phyloP scores from a whole-genome alignment of 1,140 invertebrate species.

The Hypsibius dujardini region DNA sequence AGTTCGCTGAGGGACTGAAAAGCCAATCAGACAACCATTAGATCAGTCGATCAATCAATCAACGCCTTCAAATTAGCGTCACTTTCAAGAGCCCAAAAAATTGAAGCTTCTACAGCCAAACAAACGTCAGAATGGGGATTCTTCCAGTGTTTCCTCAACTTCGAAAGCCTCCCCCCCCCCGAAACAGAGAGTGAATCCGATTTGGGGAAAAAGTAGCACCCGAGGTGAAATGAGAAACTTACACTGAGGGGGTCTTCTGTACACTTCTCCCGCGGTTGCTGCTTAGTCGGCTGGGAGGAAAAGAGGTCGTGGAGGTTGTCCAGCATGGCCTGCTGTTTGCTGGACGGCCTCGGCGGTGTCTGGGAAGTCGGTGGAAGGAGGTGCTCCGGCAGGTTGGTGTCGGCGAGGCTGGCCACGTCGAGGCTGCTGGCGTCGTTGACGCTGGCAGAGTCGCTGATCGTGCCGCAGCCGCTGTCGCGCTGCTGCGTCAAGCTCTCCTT shows the following conservation, averaged over 20 bases:
- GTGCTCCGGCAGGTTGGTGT: background rate
- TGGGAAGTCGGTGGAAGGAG: background rate
- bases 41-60: no score
- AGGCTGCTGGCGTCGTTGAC: background rate
- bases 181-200: no score
- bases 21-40: no score
- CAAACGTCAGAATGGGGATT: no score
- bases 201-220: no score
- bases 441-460: background rate
- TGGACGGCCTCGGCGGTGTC: background rate
- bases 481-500: background rate
- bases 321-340: background rate
- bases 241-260: no score
- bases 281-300: background rate
- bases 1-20: background rate
- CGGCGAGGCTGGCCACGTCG: background rate
- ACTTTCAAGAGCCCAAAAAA: no score
- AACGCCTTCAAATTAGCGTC: no score
- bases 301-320: background rate
- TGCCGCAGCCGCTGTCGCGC: conserved; percentile 13
- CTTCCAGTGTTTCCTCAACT: no score
- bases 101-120: no score
- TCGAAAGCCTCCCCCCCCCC: no score
- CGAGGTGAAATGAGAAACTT: no score
- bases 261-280: background rate